Base-by-base conservation (phyloP, 53 echinoderm and acorn worm species). In the Arbacia lixula region DNA sequence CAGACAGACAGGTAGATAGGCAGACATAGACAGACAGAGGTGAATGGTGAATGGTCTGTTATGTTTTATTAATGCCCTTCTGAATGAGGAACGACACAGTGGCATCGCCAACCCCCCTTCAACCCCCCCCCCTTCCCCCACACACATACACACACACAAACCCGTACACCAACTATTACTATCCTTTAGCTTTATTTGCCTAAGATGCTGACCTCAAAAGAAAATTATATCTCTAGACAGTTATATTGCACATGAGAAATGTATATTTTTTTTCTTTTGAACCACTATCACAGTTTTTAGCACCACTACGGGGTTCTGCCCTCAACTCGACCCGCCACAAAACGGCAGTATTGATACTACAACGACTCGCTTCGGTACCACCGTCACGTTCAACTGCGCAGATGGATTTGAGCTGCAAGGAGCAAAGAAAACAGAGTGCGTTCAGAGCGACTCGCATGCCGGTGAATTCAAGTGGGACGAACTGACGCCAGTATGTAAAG, bases 361-460 rank as follows among this genome's bases (percentile, higher is more conserved):
- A 25, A 34, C 24, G 55, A 77, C 57, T 0, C 56, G 77, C 1
- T 77, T 12, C 24, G 77, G 77, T 4, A 57, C 77, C 39, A 77
- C 77, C 17, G 77, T 77, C 21, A 77, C 19, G 36, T 77, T 77
- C 58, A 40, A 58, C 58, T 77, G 77, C 58, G 22, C n/a, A 56
- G 36, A 0, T 12, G 77, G 77, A 12, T 77, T 57, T 21, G 58
- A 77, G 38, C 21, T 77, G 22, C 36, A 36, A 58, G 77, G 77
- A 21, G 77, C 77, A 19, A 77, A 58, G 40, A 77, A 77, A 40
- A 25, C 58, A 34, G 57, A 77, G 58, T 77, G 77, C 19, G 37
- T 77, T 14, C 20, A 17, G 12, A 77, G 58, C 28, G 77, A 58
- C 5, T 57, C 77, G 37, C 57, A 77, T 58, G 31, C 77, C 77